Conservation (phyloP, 1,140 invertebrate species). For the Notospermus geniculatus region DNA sequence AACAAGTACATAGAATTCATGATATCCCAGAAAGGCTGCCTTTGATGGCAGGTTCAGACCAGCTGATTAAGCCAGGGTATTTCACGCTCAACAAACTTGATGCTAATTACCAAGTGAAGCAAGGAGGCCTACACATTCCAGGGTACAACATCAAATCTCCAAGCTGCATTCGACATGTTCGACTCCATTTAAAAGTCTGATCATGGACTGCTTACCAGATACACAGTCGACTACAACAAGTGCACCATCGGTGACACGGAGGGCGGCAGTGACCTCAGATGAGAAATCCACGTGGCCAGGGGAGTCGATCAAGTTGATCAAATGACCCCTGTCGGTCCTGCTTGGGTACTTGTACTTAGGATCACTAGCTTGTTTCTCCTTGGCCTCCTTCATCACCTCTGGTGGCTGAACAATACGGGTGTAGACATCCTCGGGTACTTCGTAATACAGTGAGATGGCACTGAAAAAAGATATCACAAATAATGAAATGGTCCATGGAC, state of each 20-base stretch:
- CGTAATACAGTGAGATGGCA: conserved; percentile 98
- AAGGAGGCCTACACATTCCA: not conserved
- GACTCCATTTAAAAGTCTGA: too few species aligned
- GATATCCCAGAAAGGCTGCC: too few species aligned
- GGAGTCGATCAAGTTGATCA: conserved; percentile 99
- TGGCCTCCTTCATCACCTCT: conserved; percentile 88
- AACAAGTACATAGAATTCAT: too few species aligned
- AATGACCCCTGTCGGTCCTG: conserved; percentile 56
- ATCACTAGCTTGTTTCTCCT: conserved; percentile 73
- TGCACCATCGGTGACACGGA: conserved; percentile 98
- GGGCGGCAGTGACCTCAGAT: conserved; percentile 96
- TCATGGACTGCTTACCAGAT: conserved; percentile 88
- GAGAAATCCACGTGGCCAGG: conserved; percentile 99
- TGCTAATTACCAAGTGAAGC: not conserved
- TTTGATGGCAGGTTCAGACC: too few species aligned
- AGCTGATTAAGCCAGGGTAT: too few species aligned
- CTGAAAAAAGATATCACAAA: conserved; percentile 57
- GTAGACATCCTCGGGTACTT: conserved; percentile 69
- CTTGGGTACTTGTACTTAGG: conserved; percentile 67
- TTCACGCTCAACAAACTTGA: too few species aligned
- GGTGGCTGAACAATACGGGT: not conserved
- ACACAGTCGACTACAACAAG: conserved; percentile 99
- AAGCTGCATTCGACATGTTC: not conserved
- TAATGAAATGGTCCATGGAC: too few species aligned
- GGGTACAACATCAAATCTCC: not conserved